These are phyloP conservation scores for Danio jaintianensis DNA, from an alignment of 2,797 vertebrate genomes.

Conservation along the genomic window DNA sequence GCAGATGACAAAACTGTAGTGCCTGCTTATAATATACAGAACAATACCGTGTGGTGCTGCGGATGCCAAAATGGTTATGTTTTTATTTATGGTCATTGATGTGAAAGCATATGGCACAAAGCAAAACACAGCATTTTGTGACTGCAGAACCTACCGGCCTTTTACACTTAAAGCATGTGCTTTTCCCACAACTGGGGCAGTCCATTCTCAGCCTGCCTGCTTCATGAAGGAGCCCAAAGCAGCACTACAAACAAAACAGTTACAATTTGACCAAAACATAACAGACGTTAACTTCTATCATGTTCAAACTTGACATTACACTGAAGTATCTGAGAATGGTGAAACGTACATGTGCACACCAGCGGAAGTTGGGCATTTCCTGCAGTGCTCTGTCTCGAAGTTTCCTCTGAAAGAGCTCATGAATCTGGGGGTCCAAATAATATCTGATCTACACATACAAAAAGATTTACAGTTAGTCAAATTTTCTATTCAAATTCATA, in stretches of 20 bases:
- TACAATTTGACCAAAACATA: background rate
- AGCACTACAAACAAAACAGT: conserved; percentile 71
- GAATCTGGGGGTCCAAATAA: conserved; percentile 74
- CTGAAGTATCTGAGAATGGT: background rate
- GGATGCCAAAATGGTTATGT: too few relatives aligned
- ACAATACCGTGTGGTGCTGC: too few relatives aligned
- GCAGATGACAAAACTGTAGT: too few relatives aligned
- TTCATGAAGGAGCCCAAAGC: conserved; percentile 81
- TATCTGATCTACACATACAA: conserved; percentile 75
- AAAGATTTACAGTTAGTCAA: background rate
- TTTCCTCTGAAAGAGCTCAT: conserved; percentile 84
- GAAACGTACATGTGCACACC: conserved; percentile 81
- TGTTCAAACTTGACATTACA: background rate
- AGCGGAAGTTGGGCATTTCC: conserved; percentile 80
- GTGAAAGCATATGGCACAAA: background rate
- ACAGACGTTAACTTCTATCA: background rate
- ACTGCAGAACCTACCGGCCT: conserved; percentile 72
- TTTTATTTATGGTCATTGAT: too few relatives aligned
- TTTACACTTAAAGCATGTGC: conserved; percentile 80
- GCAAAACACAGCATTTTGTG: background rate
- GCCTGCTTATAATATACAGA: too few relatives aligned
- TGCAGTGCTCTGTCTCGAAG: conserved; percentile 78
- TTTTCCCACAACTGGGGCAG: conserved; percentile 82
- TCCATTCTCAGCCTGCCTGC: conserved; percentile 77
- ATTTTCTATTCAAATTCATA: background rate